Conservation (phyloP, 64 coral and sea anemone species). For the Montipora efflorescens region DNA sequence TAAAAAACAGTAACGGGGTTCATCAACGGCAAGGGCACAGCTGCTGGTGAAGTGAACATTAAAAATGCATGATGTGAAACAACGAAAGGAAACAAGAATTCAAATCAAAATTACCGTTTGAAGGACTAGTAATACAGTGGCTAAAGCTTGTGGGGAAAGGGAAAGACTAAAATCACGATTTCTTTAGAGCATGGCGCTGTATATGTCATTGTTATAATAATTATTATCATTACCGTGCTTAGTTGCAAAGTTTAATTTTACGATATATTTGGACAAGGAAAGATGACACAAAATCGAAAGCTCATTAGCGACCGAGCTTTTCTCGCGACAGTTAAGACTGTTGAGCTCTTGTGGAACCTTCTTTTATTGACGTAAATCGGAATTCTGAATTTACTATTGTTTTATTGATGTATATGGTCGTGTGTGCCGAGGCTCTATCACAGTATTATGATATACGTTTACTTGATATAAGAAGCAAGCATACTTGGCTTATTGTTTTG, state of each 20-base stretch:
- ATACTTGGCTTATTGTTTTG: conserved; percentile 53
- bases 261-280: conserved; percentile 46
- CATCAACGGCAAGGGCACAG: conserved; percentile 37
- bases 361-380: neutral
- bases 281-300: conserved; percentile 47
- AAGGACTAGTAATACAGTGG: neutral
- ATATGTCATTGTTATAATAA: conserved; percentile 33
- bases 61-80: conserved; percentile 49
- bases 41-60: conserved; percentile 20
- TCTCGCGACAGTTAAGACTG: conserved; percentile 4
- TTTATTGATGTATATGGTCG: neutral
- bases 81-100: conserved; percentile 47
- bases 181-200: conserved; percentile 10
- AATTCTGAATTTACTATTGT: conserved; percentile 10
- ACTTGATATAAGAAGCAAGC: conserved; percentile 38
- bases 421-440: neutral
- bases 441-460: neutral
- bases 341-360: neutral
- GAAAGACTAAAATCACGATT: neutral
- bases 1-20: neutral
- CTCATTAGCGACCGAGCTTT: conserved; percentile 41
- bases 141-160: neutral
- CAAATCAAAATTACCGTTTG: conserved; percentile 17
- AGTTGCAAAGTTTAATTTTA: conserved; percentile 49
- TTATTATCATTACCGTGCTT: neutral